Evolutionary conservation across 1,140 invertebrate genomes (phyloP), one percentile per base, ranked within the genome.

Genomic region (Macrobrachium rosenbergii): DNA sequence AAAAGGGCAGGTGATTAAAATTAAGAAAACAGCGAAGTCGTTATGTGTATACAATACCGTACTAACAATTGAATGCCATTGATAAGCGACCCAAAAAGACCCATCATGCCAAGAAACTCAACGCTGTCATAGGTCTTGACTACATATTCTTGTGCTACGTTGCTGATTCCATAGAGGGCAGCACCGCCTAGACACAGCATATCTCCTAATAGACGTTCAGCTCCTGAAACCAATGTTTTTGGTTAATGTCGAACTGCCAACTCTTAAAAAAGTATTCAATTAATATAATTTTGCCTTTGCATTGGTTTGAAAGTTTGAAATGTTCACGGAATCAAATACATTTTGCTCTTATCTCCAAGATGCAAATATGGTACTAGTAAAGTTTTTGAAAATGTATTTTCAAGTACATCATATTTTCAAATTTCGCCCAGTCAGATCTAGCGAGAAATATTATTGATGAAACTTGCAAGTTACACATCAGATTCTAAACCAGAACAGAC

Each of bases 41-140:
- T 23, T 52, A 19, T 19, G 52, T 17, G 52, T 16, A 19, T 28
- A 19, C 23, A 21, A 23, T 23, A 17, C 62, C 10, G n/a, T 59
- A 94, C 95, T 93, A 94, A 96, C 94, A 96, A 94, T 93, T 98
- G 97, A 60, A 95, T 92, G 60, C 95, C 95, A 90, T 95, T 95
- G 21, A 97, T 92, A 88, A 97, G 92, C 72, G 95, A 96, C 12
- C 96, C 96, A 90, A 97, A 96, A 58, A 97, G 93, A 58, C 97
- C 96, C 75, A 97, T 93, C 93, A 97, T 94, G 23, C 96, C 96
- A n/a, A 98, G 93, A 91, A 96, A 97, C 91, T 97, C 96, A 62
- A 96, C 94, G 81, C 95, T 94, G 84, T 96, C 95, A 85, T 95
- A 95, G 23, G 94, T 95, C 92, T 96, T 96, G 19, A 97, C 95